phyloP scores from a whole-genome alignment of 2,888 invertebrate genomes.

The Drosophila merina region DNA sequence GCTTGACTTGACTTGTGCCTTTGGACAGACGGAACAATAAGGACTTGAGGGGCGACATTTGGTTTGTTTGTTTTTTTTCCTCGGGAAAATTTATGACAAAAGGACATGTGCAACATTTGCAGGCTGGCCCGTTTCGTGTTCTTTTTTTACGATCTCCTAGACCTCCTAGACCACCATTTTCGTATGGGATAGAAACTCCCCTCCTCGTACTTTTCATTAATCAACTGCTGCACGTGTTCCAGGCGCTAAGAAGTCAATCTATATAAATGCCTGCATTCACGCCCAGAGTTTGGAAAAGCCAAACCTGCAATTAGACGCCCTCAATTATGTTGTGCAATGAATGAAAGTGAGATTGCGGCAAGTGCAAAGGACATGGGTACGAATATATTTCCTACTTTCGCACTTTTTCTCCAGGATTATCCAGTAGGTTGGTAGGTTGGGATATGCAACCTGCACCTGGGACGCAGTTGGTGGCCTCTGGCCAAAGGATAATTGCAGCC shows the following conservation, averaged over 20 bases:
- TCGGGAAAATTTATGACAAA: conserved; percentile 63
- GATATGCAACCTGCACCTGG: conserved; percentile 59
- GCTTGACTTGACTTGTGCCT: conserved; percentile 74
- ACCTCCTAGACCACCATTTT: conserved; percentile 60
- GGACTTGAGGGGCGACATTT: conserved; percentile 45
- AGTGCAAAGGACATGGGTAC: conserved; percentile 17
- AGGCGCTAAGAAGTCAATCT: conserved; percentile 77
- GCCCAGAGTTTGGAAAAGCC: conserved; percentile 10
- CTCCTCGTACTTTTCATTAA: conserved; percentile 52
- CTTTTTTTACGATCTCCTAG: conserved; percentile 28
- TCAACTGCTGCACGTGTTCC: conserved; percentile 69
- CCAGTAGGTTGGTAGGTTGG: neutral
- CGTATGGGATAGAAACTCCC: conserved; percentile 2
- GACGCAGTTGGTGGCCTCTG: conserved; percentile 55
- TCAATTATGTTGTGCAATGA: conserved; percentile 76
- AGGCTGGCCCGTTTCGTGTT: conserved; percentile 26
- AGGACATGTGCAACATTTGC: conserved; percentile 68
- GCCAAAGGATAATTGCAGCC: conserved; percentile 59
- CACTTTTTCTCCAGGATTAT: conserved; percentile 46
- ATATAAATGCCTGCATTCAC: conserved; percentile 41
- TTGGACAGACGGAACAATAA: conserved; percentile 29
- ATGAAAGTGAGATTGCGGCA: conserved; percentile 73
- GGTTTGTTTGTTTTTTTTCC: conserved; percentile 52
- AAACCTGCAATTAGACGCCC: conserved; percentile 61
- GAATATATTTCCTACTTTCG: conserved; percentile 56